Conservation (phyloP, 2,113 vertebrate genomes). For the Nanorana parkeri region DNA sequence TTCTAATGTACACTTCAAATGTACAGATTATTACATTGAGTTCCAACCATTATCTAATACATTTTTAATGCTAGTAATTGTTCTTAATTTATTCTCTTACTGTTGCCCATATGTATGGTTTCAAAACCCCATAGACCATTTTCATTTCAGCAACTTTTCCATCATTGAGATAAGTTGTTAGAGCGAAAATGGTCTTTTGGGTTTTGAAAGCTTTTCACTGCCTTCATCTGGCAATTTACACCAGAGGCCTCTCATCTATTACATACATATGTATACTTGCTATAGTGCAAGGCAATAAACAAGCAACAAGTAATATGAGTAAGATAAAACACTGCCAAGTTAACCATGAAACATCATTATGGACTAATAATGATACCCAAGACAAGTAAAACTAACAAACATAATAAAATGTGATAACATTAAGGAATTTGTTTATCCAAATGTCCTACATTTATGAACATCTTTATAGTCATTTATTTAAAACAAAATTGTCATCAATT, state of each 20-base stretch:
- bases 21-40: conserved; percentile 43
- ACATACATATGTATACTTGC: conserved; percentile 27
- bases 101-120: conserved; percentile 9
- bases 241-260: conserved; percentile 18
- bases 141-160: not conserved
- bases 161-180: conserved; percentile 33
- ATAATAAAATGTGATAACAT: too few relatives aligned
- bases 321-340: not conserved
- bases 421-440: too few relatives aligned
- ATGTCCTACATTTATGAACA: too few relatives aligned
- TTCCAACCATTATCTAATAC: conserved; percentile 47
- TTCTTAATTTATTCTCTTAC: conserved; percentile 24
- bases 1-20: conserved; percentile 51
- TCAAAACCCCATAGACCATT: too few relatives aligned
- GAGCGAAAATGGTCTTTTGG: conserved; percentile 33
- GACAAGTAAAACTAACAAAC: too few relatives aligned
- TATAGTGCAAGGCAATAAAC: conserved; percentile 34
- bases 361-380: not conserved
- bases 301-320: conserved; percentile 27
- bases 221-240: conserved; percentile 39
- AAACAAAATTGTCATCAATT: too few relatives aligned
- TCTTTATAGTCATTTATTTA: too few relatives aligned
- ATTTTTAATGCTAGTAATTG: conserved; percentile 30
- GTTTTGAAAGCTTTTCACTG: conserved; percentile 28
- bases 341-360: not conserved